Base-by-base conservation (phyloP, 2,113 vertebrate genomes). In the Taurulus bubalis region DNA sequence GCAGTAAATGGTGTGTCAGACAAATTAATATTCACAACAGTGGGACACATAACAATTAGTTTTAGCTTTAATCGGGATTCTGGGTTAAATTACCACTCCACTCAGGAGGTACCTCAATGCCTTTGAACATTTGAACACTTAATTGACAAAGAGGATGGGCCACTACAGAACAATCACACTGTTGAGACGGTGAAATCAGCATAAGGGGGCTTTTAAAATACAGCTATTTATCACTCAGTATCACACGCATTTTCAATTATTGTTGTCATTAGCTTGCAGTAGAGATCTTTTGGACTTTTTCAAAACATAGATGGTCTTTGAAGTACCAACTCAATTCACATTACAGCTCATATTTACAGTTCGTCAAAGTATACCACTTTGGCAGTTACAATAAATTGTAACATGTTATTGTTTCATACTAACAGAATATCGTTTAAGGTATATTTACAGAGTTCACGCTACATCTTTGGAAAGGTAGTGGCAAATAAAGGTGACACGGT, bases 1-100 rank as follows among this genome's bases (percentile, higher is more conserved):
- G 28, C 65, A 67, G 34, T 18, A 15, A 75, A 62, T 53, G 38
- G n/a, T 65, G 71, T 74, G 85, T 85, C 73, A 59, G 83, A 80
- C 75, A 76, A 76, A 80, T 89, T 58, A 83, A 88, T 89, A 85
- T 89, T 89, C 86, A 91, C 85, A 60, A 80, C 58, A 15, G 69
- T 18, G 38, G 62, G 72, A 86, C 59, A 73, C 72, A 60, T 62
- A 77, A 84, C 86, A 88, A 91, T 91, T 82, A 91, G 82, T 75
- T 78, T 85, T 83, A 88, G 80, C 77, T 83, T 88, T 90, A 76
- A 88, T 85, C 62, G 30, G 71, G 68, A 77, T 88, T 89, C 75
- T 89, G 72, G 76, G 59, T 83, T 86, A 80, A 86, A 83, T 82
- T 26, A 64, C n/a, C n/a, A n/a, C 76, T 79, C 64, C 71, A 75